Evolutionary conservation across 37 sponge, comb jelly and placozoan species (phyloP), one percentile per base, ranked within the genome.

Genomic region (Chondrilla cf. caribensis): DNA sequence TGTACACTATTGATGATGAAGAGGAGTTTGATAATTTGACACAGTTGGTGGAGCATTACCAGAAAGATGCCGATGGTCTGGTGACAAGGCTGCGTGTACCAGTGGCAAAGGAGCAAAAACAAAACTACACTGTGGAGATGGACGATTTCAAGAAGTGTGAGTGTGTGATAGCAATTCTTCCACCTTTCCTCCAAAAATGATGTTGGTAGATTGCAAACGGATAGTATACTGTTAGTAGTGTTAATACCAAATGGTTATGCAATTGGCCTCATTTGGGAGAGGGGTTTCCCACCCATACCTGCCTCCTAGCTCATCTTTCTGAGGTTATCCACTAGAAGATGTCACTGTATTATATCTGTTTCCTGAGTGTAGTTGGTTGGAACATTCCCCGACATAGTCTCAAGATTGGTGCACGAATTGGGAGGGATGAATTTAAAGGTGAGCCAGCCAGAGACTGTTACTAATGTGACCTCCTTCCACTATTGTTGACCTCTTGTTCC

Each of bases 371-470:
- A 47, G 51, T 24, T 39, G 98, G 98, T 0, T 98, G 99, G 99
- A 84, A 84, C 57, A 95, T 98, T 35, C 83, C 84, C 2, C 83
- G 76, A 33, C 60, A 79, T 62, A 81, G 89, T 24, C 54, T 98
- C 15, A 59, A 57, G 17, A 70, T 92, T 58, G 87, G 87, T 38
- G 84, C 58, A 35, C n/a, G 40, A 0, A 83, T 98, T 42, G 99
- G 96, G 0, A 89, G 89, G 72, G 99, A 96, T 87, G 96, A 98
- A 82, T 95, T 91, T 86, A 96, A 96, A 91, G 96, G 98, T 98
- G 54, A 79, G n/a, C n/a, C n/a, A n/a, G n/a, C n/a, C n/a, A n/a
- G n/a, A n/a, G n/a, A n/a, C n/a, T n/a, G n/a, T n/a, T n/a, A n/a
- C n/a, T n/a, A n/a, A n/a, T n/a, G n/a, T n/a, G n/a, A n/a, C n/a